Evolutionary conservation across 92 coral and sea anemone species (phyloP), one percentile per base, ranked within the genome.

Genomic region (Muricea muricata): DNA sequence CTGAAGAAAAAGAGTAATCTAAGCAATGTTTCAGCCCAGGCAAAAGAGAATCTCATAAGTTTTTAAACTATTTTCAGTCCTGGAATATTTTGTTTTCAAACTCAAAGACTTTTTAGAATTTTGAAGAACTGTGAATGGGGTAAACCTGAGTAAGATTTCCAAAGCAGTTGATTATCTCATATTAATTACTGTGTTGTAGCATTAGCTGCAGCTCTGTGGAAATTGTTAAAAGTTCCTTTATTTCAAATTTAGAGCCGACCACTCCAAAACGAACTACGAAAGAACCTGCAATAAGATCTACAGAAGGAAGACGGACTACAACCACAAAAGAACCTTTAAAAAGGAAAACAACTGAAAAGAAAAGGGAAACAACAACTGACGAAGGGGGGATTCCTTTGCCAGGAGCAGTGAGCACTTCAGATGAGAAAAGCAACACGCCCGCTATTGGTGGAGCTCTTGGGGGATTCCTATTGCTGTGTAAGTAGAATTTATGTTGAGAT

Each of bases 371-470:
- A 17, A 25, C 70, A 10, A 25, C 70, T 6, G 70, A 21, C 30
- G 70, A 30, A 28, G 18, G 37, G 10, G 15, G 9, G 30, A 24
- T 28, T 0, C 37, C 70, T 28, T 28, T 20, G 13, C 18, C 30
- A 1, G 70, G 70, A 28, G 70, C 70, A 0, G n/a, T 28, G 8
- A 63, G 21, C 4, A 18, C 12, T 24, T 10, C 37, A 13, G 39
- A 63, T 17, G 37, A 15, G 10, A n/a, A 7, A 4, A 26, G 23
- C 30, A 17, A 25, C 17, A 11, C 70, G 3, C 37, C 70, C 0
- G 70, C 12, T 2, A 32, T 63, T 63, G 70, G 70, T n/a, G 70
- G 70, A 28, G 39, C 70, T 8, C n/a, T 63, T 3, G 70, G 70
- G 12, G 70, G 70, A 6, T 63, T 63, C 15, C 18, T 63, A 15